Percentiles rank a stretch among this genome's conserved stretches.
These are phyloP conservation scores for Pseudochirops cupreus DNA, from an alignment of 2,797 vertebrate species.

Conservation along the genomic window DNA sequence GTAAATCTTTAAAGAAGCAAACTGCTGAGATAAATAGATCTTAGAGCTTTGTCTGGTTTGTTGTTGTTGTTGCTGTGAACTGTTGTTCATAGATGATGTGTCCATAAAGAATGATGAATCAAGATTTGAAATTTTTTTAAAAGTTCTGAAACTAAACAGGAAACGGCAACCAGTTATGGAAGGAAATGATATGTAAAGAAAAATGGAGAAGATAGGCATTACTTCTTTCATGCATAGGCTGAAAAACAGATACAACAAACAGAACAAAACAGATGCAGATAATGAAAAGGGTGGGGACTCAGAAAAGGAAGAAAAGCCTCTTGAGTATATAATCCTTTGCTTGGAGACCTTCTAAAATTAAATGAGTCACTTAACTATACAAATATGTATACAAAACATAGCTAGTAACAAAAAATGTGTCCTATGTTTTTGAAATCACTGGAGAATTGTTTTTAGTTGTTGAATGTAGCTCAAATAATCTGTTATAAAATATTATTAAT, in stretches of 20 bases:
- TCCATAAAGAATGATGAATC: constrained; percentile 33
- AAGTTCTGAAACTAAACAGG: constrained; percentile 64
- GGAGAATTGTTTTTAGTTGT: background rate
- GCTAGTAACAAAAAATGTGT: background rate
- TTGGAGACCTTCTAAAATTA: constrained; percentile 12
- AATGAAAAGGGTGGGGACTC: background rate
- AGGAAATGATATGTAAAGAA: background rate
- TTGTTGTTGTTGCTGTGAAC: too few species aligned
- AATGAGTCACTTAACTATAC: background rate
- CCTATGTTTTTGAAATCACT: background rate
- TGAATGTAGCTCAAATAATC: background rate
- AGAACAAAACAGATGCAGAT: constrained; percentile 18
- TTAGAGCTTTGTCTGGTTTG: background rate
- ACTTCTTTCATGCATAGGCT: constrained; percentile 6
- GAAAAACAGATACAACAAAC: background rate
- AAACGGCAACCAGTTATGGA: constrained; percentile 53
- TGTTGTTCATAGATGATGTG: background rate
- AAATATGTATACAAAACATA: background rate
- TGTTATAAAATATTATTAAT: background rate
- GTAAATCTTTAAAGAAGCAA: constrained; percentile 44
- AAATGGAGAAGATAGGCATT: background rate
- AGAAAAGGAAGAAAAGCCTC: background rate
- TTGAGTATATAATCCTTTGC: constrained; percentile 9
- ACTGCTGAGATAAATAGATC: background rate
- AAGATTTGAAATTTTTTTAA: constrained; percentile 49